phyloP scores from a whole-genome alignment of 2,888 invertebrate genomes.

The Alviniconcha strummeri region DNA sequence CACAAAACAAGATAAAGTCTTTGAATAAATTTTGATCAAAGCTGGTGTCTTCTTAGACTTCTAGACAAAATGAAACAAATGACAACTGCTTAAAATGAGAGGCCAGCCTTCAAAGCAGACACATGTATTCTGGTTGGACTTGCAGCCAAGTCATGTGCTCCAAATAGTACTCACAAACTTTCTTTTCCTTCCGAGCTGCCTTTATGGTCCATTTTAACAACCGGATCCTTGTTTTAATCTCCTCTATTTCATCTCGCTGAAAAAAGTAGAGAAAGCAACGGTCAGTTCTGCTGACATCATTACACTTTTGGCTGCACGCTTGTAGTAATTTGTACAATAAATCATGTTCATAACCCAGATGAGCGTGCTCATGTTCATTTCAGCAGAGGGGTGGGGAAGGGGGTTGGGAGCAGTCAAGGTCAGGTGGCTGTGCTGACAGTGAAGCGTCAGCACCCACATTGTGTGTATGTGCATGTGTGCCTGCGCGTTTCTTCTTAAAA shows the following conservation, averaged over 20 bases:
- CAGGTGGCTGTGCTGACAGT: background rate
- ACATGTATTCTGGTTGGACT: too few species aligned
- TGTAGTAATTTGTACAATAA: background rate
- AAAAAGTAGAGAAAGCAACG: background rate
- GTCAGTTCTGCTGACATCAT: too few species aligned
- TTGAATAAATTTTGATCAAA: too few species aligned
- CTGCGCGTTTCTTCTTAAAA: background rate
- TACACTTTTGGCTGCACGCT: too few species aligned
- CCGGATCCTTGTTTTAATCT: constrained; percentile 31
- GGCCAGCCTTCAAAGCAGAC: too few species aligned
- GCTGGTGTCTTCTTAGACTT: too few species aligned
- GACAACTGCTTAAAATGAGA: too few species aligned
- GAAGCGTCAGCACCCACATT: too few species aligned
- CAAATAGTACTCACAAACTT: background rate
- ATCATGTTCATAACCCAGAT: background rate
- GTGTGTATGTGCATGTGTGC: too few species aligned
- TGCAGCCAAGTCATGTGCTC: too few species aligned
- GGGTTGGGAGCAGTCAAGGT: background rate
- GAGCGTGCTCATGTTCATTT: background rate
- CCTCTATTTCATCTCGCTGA: constrained; percentile 38
- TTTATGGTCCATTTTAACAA: constrained; percentile 16
- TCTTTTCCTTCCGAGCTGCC: constrained; percentile 3
- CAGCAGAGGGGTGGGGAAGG: background rate
- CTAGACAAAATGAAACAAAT: too few species aligned
- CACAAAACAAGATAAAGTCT: too few species aligned